Evolutionary conservation across 2,113 vertebrate genomes (phyloP), one percentile per base, ranked within the genome.

Genomic region (Marmota flaviventris): DNA sequence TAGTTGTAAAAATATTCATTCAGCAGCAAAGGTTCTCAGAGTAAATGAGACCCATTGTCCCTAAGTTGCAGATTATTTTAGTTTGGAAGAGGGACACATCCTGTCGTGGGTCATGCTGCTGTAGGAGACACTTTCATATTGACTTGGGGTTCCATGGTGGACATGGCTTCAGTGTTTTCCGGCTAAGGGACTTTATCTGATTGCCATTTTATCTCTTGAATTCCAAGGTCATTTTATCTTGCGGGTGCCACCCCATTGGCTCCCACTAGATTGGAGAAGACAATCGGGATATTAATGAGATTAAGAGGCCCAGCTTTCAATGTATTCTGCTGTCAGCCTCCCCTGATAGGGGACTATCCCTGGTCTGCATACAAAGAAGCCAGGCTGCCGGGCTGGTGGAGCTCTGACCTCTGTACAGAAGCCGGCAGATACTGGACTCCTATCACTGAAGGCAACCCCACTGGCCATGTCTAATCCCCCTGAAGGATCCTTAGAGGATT

Each of bases 261-360:
- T 97, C 96, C 97, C 88, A 92, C 98, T 97, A 96, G 98, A 97
- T 98, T 98, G 98, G 95, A 93, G 63, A 97, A 98, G 97, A 98
- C 98, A 98, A 98, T 98, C 82, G 81, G 97, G 58, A 95, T 98
- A 98, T 98, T 98, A 98, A 98, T 96, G 98, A 98, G 98, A 98
- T 98, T 98, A 98, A 97, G 97, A 91, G 77, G 45, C 75, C 67
- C 34, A 4, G 87, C 42, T 27, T 96, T 97, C 67, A 18, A 72
- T 95, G 89, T 53, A 22, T 95, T 98, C 95, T 97, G 85, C 84
- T 56, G 67, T 77, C n/a, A 77, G 65, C 82, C 91, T 78, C 53
- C 69, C 73, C 51, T 85, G 93, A 97, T 96, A 98, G 93, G 85
- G 45, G 67, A 39, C 95, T 17, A 82, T 32, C 70, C 94, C 95